Conservation (phyloP, 2,888 invertebrate species). For the Parelbella ahira region DNA sequence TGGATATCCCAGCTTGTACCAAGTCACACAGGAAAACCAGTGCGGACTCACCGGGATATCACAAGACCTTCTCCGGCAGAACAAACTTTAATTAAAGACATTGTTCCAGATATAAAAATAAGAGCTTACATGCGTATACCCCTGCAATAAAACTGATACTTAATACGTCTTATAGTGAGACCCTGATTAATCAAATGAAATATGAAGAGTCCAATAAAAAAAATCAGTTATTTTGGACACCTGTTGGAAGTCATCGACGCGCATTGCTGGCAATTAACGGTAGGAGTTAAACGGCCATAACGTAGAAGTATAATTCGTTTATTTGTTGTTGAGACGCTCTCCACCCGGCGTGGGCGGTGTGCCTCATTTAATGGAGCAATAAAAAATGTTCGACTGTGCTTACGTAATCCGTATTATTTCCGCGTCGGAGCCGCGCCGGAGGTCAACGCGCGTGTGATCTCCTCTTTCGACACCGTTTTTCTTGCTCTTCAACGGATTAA, state of each 20-base stretch:
- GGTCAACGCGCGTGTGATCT: constrained; percentile 64
- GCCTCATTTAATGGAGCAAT: constrained; percentile 78
- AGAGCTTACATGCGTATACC: no score
- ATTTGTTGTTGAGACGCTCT: constrained; percentile 62
- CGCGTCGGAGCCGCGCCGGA: constrained; percentile 64
- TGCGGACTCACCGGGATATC: no score
- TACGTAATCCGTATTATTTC: constrained; percentile 78
- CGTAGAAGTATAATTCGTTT: constrained; percentile 57
- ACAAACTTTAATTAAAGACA: no score
- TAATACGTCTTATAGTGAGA: no score
- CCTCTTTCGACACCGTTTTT: constrained; percentile 32
- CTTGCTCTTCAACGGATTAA: no score
- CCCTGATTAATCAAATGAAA: no score
- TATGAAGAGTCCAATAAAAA: no score
- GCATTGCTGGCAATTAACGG: constrained; percentile 50
- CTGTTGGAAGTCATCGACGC: neutral
- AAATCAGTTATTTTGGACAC: neutral
- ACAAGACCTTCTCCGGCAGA: no score
- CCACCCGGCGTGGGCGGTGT: constrained; percentile 68
- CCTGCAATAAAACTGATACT: no score
- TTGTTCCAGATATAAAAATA: no score
- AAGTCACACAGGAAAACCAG: no score
- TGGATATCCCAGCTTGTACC: no score
- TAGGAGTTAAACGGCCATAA: constrained; percentile 55
- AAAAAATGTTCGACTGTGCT: constrained; percentile 78